Percentiles rank a stretch among this genome's conserved stretches.
Conservation (phyloP, 2,113 vertebrate genomes). For the Callorhinus ursinus region DNA sequence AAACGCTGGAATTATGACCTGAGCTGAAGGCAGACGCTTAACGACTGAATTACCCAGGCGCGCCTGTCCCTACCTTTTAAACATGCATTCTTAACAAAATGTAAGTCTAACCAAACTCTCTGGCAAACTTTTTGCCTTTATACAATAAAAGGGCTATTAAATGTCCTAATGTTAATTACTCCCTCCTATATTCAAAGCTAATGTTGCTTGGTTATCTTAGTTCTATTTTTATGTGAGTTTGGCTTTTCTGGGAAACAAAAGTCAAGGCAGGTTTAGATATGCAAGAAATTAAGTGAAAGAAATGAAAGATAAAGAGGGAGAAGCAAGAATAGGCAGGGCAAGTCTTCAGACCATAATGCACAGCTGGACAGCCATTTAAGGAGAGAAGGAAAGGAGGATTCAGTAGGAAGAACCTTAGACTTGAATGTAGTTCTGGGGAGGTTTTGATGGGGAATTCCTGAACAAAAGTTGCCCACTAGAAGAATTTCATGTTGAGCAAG, state of each 20-base stretch:
- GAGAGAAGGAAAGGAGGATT: background rate
- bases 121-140: background rate
- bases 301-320: background rate
- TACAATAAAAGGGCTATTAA: background rate
- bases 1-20: too few species aligned
- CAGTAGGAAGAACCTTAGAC: background rate
- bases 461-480: background rate
- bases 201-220: background rate
- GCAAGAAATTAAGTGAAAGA: background rate
- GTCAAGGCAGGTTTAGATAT: background rate
- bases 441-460: background rate
- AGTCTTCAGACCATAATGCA: background rate
- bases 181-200: background rate
- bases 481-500: background rate
- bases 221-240: background rate
- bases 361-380: background rate
- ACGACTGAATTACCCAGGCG: too few species aligned
- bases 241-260: background rate
- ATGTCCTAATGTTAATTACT: background rate
- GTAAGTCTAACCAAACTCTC: background rate
- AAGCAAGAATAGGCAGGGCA: background rate
- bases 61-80: background rate
- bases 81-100: slow-evolving; percentile 5
- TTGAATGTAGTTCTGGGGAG: background rate
- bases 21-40: too few species aligned